A percentile compares a stretch with the other conserved stretches of the same genome.
Conservation (phyloP, 1,140 invertebrate species). For the Drepana arcuata region DNA sequence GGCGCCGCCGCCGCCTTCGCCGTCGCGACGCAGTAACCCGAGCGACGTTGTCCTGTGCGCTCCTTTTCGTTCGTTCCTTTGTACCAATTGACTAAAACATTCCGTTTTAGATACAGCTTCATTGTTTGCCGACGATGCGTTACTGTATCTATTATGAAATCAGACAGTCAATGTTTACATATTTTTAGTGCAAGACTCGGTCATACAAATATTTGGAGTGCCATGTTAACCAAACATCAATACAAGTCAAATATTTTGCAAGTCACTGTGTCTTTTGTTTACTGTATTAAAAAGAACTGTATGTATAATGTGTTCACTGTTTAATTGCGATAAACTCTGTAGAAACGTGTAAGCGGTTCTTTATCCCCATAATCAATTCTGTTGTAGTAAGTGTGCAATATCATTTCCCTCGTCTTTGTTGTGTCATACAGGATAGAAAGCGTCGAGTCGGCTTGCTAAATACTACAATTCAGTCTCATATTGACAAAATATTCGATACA, state of each 20-base stretch:
- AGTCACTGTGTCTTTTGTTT: slow-evolving; percentile 16
- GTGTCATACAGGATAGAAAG: slow-evolving; percentile 9
- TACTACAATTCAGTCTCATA: no score
- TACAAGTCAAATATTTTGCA: no score
- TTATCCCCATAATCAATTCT: slow-evolving; percentile 14
- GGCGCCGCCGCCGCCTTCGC: slow-evolving; percentile 54
- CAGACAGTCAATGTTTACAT: no score
- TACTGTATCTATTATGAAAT: no score
- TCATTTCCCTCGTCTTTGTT: slow-evolving; percentile 7
- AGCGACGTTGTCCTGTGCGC: slow-evolving; percentile 56
- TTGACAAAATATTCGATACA: no score
- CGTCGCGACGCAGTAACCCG: slow-evolving; percentile 61
- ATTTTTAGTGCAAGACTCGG: no score
- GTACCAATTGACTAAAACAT: slow-evolving; percentile 23
- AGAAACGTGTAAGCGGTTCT: slow-evolving; percentile 6
- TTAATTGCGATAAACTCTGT: slow-evolving; percentile 9
- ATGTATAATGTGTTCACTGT: no score
- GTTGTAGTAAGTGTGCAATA: slow-evolving; percentile 11
- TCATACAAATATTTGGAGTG: no score
- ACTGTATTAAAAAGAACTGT: background rate
- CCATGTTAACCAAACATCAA: no score
- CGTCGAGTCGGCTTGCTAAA: slow-evolving; percentile 8
- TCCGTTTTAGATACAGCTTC: slow-evolving; percentile 26
- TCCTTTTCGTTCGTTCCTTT: slow-evolving; percentile 31
- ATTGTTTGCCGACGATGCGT: slow-evolving; percentile 24